These are phyloP conservation scores for Genyomyrus donnyi DNA, from an alignment of 2,113 vertebrate species.

Conservation along the genomic window DNA sequence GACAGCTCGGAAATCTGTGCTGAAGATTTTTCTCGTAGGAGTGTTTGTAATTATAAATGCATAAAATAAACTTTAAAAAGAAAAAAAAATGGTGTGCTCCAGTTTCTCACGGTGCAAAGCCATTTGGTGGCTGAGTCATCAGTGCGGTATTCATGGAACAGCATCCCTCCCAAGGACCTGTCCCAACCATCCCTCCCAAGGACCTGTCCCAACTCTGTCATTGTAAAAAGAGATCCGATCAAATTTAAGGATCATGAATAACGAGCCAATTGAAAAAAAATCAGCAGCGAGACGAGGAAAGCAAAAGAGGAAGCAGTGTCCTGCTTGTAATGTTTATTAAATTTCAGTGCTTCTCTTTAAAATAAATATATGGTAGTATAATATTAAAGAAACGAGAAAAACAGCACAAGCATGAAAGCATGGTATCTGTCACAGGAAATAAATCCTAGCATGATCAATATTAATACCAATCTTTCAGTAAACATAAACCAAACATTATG, in stretches of 20 bases:
- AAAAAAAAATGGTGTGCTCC: background rate
- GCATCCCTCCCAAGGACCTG: background rate
- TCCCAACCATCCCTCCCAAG: background rate
- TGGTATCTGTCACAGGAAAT: conserved; percentile 61
- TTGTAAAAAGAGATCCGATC: background rate
- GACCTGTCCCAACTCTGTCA: background rate
- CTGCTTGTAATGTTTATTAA: conserved; percentile 73
- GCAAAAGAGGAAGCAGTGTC: conserved; percentile 50
- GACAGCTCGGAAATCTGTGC: background rate
- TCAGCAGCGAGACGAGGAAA: conserved; percentile 24
- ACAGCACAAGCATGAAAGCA: conserved; percentile 65
- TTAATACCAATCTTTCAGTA: conserved; percentile 63
- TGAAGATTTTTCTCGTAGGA: background rate
- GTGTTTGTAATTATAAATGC: conserved; percentile 2
- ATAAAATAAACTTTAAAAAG: conserved; percentile 1
- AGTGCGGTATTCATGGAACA: background rate
- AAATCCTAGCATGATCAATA: conserved; percentile 49
- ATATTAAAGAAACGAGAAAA: conserved; percentile 63
- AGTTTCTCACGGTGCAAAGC: background rate
- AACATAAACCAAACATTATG: conserved; percentile 61
- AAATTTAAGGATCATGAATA: background rate
- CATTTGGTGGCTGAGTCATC: background rate
- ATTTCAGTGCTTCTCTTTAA: conserved; percentile 68
- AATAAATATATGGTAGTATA: conserved; percentile 78
- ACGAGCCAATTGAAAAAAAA: background rate